phyloP scores from a whole-genome alignment of 2,888 invertebrate species.

The Brachypterus glaber region DNA sequence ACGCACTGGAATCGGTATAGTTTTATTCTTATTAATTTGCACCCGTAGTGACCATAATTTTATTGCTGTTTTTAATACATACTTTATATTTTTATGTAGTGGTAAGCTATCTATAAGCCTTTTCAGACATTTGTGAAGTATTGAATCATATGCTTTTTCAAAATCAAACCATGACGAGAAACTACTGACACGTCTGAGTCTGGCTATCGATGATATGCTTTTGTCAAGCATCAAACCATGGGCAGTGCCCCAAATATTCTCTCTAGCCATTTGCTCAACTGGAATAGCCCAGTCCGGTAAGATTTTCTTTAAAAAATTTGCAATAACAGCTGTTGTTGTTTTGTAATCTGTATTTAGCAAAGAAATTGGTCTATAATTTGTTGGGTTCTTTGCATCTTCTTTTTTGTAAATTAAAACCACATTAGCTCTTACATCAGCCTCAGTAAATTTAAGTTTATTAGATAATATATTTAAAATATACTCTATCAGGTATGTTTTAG shows the following conservation, averaged over 20 bases:
- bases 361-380: slow-evolving; percentile 25
- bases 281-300: slow-evolving; percentile 17
- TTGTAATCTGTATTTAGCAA: slow-evolving; percentile 23
- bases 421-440: slow-evolving; percentile 20
- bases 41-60: too few relatives aligned
- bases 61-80: too few relatives aligned
- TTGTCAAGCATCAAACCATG: too few relatives aligned
- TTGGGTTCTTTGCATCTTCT: slow-evolving; percentile 20
- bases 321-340: slow-evolving; percentile 18
- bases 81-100: slow-evolving; percentile 11
- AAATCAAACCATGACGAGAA: too few relatives aligned
- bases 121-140: too few relatives aligned
- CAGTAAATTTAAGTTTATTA: not conserved
- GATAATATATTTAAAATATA: slow-evolving; percentile 2
- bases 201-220: slow-evolving; percentile 23
- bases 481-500: slow-evolving; percentile 10
- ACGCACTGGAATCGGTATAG: slow-evolving; percentile 7
- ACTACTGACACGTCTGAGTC: too few relatives aligned
- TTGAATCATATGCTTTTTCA: too few relatives aligned
- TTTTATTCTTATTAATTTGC: slow-evolving; percentile 1
- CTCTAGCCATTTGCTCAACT: too few relatives aligned
- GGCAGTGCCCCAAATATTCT: too few relatives aligned
- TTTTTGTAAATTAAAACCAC: slow-evolving; percentile 24
- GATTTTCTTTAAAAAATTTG: slow-evolving; percentile 9
- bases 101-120: slow-evolving; percentile 14